These are phyloP conservation scores for Urocolius indicus DNA, from an alignment of 2,113 vertebrate species.

Conservation along the genomic window DNA sequence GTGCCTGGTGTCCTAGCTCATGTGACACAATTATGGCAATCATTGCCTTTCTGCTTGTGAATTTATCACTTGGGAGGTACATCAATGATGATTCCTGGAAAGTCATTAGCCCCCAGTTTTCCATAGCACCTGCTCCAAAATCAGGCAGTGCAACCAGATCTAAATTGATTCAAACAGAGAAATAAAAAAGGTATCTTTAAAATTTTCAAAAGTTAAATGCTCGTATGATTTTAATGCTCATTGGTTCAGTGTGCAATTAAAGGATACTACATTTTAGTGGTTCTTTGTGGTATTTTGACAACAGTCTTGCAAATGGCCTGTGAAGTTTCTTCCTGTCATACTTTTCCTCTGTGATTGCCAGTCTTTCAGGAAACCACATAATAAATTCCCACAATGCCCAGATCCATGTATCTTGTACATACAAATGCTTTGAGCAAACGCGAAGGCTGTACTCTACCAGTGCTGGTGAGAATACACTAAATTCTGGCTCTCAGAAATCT, in stretches of 20 bases:
- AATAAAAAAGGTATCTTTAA: not conserved
- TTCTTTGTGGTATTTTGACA: not conserved
- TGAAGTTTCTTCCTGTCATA: not conserved
- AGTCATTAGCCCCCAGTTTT: slow-evolving; percentile 82
- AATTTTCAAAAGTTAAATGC: not conserved
- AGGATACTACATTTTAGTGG: not conserved
- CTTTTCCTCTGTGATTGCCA: not conserved
- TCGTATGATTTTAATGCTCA: not conserved
- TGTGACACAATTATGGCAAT: slow-evolving; percentile 73
- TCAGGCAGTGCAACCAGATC: slow-evolving; percentile 80
- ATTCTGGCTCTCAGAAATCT: not conserved
- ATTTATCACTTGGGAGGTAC: slow-evolving; percentile 55
- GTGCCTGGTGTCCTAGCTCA: slow-evolving; percentile 84
- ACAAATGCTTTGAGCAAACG: not conserved
- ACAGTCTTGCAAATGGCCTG: not conserved
- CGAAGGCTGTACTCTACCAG: not conserved
- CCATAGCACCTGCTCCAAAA: slow-evolving; percentile 76
- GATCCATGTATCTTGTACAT: not conserved
- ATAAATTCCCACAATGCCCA: not conserved
- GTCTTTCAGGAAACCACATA: not conserved
- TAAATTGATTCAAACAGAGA: slow-evolving; percentile 55
- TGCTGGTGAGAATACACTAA: not conserved
- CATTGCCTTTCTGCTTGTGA: slow-evolving; percentile 34
- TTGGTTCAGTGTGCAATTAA: not conserved
- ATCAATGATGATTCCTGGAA: slow-evolving; percentile 75